Evolutionary conservation across 1,140 invertebrate species (phyloP).

Genomic region (Brachionus angularis): DNA sequence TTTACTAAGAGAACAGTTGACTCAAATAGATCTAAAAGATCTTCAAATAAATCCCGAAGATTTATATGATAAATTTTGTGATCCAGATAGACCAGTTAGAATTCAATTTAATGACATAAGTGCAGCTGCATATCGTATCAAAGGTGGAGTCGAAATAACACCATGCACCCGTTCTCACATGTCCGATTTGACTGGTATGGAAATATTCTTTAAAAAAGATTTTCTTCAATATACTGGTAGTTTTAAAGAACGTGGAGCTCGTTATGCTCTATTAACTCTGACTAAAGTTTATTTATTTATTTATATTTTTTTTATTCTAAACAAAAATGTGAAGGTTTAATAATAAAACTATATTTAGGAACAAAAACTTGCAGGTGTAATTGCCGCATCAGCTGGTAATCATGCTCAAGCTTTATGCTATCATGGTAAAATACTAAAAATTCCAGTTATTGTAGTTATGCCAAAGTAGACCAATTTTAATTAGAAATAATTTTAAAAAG

Average conservation of each 20-base stretch:
- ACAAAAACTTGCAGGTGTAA: constrained; percentile 72
- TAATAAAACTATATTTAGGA: constrained; percentile 56
- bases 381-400: constrained; percentile 85
- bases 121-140: constrained; percentile 80
- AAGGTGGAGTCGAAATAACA: constrained; percentile 73
- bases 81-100: constrained; percentile 69
- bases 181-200: constrained; percentile 71
- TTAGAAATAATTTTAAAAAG: no score
- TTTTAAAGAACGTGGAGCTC: constrained; percentile 85
- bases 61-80: constrained; percentile 68
- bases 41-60: constrained; percentile 44
- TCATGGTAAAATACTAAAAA: constrained; percentile 73
- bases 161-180: constrained; percentile 75
- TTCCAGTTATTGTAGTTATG: constrained; percentile 88
- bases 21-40: constrained; percentile 10
- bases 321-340: not conserved
- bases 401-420: constrained; percentile 82
- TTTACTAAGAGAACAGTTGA: not conserved
- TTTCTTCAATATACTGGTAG: constrained; percentile 85
- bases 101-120: constrained; percentile 81
- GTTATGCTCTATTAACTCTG: constrained; percentile 75
- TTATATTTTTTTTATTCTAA: not conserved
- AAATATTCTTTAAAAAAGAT: constrained; percentile 86
- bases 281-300: constrained; percentile 52
- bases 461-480: constrained; percentile 67